Evolutionary conservation across 1,140 invertebrate genomes (phyloP).

Genomic region (Lepidurus packardi): DNA sequence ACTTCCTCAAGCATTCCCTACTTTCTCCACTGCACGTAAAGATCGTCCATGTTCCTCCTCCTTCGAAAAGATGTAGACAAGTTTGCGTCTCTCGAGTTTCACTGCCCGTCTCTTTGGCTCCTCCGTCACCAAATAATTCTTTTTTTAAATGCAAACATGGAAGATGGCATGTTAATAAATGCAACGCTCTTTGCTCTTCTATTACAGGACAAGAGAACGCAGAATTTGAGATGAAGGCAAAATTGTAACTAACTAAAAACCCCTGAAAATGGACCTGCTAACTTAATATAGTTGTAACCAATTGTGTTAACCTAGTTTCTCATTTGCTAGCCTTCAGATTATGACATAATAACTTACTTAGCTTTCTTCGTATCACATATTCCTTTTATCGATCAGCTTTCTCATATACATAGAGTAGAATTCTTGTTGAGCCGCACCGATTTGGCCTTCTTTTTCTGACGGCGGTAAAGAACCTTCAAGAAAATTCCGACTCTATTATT

Average conservation of each 20-base stretch:
- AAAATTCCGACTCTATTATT: not conserved
- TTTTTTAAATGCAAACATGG: too few species aligned
- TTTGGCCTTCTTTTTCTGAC: not conserved
- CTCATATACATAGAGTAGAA: too few species aligned
- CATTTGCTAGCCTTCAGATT: not conserved
- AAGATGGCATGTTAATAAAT: not conserved
- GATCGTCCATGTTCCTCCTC: not conserved
- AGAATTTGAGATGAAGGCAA: too few species aligned
- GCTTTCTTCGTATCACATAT: too few species aligned
- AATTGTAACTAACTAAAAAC: too few species aligned
- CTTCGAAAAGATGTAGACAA: not conserved
- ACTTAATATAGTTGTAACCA: too few species aligned
- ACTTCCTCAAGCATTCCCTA: not conserved
- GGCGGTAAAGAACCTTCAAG: constrained; percentile 18
- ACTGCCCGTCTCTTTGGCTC: not conserved
- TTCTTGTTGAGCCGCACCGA: not conserved
- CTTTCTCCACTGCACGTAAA: constrained; percentile 13
- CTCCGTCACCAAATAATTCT: too few species aligned
- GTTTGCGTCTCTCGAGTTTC: not conserved
- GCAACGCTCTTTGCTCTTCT: not conserved
- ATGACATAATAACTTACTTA: not conserved
- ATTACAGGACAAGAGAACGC: not conserved
- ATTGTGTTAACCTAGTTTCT: too few species aligned
- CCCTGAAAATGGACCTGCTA: too few species aligned
- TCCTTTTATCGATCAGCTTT: too few species aligned